Base-by-base conservation (phyloP, 2,113 vertebrate species). In the Clarias gariepinus region DNA sequence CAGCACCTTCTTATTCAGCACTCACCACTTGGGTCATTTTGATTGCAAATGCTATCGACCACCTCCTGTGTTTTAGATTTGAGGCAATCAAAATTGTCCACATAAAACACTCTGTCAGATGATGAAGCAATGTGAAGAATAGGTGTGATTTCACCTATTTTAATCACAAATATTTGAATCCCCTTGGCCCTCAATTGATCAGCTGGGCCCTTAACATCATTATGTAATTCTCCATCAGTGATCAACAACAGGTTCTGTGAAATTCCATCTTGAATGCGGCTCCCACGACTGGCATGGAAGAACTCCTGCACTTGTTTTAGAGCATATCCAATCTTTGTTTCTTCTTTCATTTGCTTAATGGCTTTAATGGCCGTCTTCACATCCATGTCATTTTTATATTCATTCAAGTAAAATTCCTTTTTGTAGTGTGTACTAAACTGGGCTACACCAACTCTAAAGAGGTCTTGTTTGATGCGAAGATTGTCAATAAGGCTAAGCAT, bases 171-270 rank as follows among this genome's bases (percentile, higher is more conserved):
- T 28, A 96, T 63, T 16, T 91, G 88, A 4, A 95, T 88, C 0
- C 85, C 86, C 33, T 89, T 25, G 0, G 0, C 85, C 57, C 90
- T 90, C 30, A 96, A 92, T 9, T 5, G 1, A 0, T 89, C 28
- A 0, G 94, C 94, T 0, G 92, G 84, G 0, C 91, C 85, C 2
- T 86, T 55, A 61, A 95, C 94, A 0, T 25, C 68, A 4, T 95
- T 95, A 11, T 89, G 19, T 0, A 95, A 96, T 0, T 89, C 82
- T 0, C 95, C 93, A 10, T 95, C 96, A 0, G 96, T 96, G 90
- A 97, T 95, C 76, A 97, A 89, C 19, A 97, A 83, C 64, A 97
- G 92, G 28, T 94, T 96, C 88, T 96, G 95, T 8, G 93, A 91
- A 33, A 96, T 82, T 2, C 73, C 74, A 0, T 28, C 71, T 11